Evolutionary conservation across 2,888 invertebrate genomes (phyloP).

Genomic region (Masnerella sp.): DNA sequence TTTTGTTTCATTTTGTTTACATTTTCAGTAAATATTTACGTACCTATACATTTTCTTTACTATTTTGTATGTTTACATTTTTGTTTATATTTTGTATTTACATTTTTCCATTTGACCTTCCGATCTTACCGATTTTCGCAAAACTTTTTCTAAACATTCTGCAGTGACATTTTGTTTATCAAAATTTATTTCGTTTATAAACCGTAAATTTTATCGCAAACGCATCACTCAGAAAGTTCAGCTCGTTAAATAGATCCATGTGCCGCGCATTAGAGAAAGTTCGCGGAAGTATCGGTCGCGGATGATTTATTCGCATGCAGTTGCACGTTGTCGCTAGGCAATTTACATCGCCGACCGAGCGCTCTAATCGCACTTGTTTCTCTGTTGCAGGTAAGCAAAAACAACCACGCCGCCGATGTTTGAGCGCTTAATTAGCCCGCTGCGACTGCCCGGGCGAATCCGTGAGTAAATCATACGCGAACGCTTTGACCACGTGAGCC

Average conservation of each 20-base stretch:
- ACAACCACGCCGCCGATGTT: conserved; percentile 21
- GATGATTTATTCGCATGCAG: conserved; percentile 45
- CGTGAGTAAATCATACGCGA: conserved; percentile 48
- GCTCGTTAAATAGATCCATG: conserved; percentile 27
- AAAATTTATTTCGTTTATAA: neutral
- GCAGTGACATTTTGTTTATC: no score
- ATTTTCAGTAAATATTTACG: no score
- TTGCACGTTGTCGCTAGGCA: conserved; percentile 37
- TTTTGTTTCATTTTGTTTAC: no score
- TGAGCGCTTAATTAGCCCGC: conserved; percentile 41
- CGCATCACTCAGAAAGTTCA: conserved; percentile 12
- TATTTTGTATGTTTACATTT: no score
- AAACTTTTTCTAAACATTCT: no score
- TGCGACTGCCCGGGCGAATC: conserved; percentile 21
- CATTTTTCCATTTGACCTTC: no score
- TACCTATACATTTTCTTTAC: no score
- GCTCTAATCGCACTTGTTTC: conserved; percentile 45
- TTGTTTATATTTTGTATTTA: no score
- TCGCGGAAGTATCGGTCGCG: conserved; percentile 26
- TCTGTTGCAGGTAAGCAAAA: conserved; percentile 55
- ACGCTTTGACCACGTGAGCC: conserved; percentile 5
- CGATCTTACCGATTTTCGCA: no score
- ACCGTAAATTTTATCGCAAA: no score
- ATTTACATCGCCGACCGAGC: conserved; percentile 16
- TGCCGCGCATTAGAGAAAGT: conserved; percentile 39